phyloP scores from a whole-genome alignment of 2,113 vertebrate species.

The Campylomormyrus numenius region DNA sequence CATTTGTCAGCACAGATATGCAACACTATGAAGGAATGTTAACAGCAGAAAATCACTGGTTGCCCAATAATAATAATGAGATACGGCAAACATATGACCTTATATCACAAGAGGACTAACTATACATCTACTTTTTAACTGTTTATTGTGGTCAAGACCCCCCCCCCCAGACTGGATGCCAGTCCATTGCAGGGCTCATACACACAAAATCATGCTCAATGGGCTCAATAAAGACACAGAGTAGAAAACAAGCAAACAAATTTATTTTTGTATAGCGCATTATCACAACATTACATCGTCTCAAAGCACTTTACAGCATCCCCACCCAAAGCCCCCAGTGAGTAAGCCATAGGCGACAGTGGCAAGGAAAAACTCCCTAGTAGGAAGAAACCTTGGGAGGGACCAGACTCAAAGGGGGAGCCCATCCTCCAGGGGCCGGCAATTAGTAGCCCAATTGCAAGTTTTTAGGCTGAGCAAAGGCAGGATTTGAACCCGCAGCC shows the following conservation, averaged over 20 bases:
- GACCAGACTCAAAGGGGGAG: too few relatives aligned
- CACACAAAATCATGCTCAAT: neutral
- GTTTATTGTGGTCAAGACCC: neutral
- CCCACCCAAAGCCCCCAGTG: too few relatives aligned
- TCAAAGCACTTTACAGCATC: too few relatives aligned
- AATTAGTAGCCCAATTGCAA: neutral
- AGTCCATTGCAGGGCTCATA: neutral
- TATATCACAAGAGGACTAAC: neutral
- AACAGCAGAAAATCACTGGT: neutral
- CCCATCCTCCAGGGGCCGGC: too few relatives aligned
- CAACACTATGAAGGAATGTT: neutral
- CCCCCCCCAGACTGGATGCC: neutral
- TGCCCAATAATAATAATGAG: neutral
- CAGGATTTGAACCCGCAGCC: neutral
- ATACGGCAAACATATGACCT: neutral
- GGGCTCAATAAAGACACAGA: neutral
- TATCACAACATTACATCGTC: too few relatives aligned
- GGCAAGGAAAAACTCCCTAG: too few relatives aligned
- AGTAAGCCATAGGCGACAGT: too few relatives aligned
- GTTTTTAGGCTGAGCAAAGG: neutral
- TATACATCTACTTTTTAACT: neutral
- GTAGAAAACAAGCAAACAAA: neutral
- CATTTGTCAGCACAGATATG: neutral
- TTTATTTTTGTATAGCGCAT: too few relatives aligned
- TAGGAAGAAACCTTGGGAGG: too few relatives aligned